A percentile compares a stretch with the other conserved stretches of the same genome.
phyloP scores from a whole-genome alignment of 1,140 invertebrate genomes.

The Plodia interpunctella region DNA sequence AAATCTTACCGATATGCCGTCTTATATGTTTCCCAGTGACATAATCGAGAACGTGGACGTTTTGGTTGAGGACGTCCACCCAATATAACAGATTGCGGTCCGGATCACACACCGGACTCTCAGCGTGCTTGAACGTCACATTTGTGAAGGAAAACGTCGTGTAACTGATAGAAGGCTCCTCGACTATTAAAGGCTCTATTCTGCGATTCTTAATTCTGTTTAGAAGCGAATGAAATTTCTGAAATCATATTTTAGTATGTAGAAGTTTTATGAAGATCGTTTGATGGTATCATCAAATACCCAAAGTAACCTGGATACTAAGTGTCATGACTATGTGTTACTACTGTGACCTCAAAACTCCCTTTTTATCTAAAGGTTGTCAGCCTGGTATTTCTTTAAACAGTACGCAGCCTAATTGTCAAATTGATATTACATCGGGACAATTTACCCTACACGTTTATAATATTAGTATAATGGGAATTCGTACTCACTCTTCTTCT shows the following conservation, averaged over 20 bases:
- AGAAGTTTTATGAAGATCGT: no score
- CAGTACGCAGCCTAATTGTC: no score
- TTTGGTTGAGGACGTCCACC: constrained; percentile 22
- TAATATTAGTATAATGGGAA: no score
- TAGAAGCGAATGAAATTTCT: not conserved
- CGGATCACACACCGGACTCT: constrained; percentile 25
- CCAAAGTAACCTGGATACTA: no score
- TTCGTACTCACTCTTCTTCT: constrained; percentile 2
- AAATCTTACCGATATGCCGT: constrained; percentile 25
- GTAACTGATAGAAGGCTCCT: not conserved
- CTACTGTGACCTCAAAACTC: no score
- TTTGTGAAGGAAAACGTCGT: constrained; percentile 16
- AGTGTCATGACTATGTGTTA: no score
- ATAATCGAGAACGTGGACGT: constrained; percentile 19
- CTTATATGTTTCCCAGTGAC: constrained; percentile 12
- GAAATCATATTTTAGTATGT: not conserved
- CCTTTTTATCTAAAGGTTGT: no score
- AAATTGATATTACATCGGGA: no score
- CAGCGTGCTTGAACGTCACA: constrained; percentile 18
- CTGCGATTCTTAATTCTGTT: not conserved
- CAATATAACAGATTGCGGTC: constrained; percentile 16
- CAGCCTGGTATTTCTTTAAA: no score
- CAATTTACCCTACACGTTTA: no score
- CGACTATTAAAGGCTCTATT: not conserved
- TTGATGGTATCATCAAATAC: no score